phyloP scores from a whole-genome alignment of 2,888 invertebrate species.

The Blomia tropicalis region DNA sequence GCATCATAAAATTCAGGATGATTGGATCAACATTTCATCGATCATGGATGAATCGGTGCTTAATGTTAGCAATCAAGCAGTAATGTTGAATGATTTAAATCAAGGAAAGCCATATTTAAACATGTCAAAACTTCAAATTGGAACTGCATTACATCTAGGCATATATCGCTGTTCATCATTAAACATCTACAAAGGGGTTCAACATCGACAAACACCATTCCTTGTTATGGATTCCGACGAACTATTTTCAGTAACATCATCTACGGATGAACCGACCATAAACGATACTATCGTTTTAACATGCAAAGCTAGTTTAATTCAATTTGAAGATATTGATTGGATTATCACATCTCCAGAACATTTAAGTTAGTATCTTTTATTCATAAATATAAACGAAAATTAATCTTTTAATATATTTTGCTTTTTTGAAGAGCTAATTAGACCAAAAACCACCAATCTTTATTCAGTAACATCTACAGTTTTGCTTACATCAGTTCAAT shows the following conservation, averaged over 20 bases:
- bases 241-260: constrained; percentile 37
- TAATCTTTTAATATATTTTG: background rate
- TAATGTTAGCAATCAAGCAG: background rate
- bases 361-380: background rate
- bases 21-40: too few relatives aligned
- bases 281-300: constrained; percentile 44
- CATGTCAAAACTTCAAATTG: constrained; percentile 30
- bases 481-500: constrained; percentile 30
- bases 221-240: constrained; percentile 39
- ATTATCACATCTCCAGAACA: background rate
- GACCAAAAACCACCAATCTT: background rate
- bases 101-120: constrained; percentile 12
- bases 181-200: constrained; percentile 34
- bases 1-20: too few relatives aligned
- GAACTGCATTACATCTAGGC: constrained; percentile 33
- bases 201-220: constrained; percentile 30
- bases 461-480: constrained; percentile 18
- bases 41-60: too few relatives aligned
- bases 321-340: constrained; percentile 44
- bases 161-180: constrained; percentile 35
- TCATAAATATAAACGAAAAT: too few relatives aligned
- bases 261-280: constrained; percentile 36
- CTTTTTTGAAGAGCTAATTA: background rate
- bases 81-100: background rate
- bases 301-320: constrained; percentile 46